Base-by-base conservation (phyloP, 1,140 invertebrate genomes). In the Lucilia sericata region DNA sequence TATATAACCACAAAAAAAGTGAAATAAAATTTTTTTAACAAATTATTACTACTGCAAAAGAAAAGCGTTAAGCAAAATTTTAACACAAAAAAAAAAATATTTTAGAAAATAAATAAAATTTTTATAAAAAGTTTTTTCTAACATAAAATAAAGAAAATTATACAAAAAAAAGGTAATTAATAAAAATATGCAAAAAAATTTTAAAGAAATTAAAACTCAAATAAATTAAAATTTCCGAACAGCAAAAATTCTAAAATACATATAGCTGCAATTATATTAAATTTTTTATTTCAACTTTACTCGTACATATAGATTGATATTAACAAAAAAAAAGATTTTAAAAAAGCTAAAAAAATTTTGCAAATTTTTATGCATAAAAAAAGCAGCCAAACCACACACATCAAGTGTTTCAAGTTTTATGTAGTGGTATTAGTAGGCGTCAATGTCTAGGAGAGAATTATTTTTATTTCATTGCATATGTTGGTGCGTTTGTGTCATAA, bases 331-430 rank as follows among this genome's bases (percentile, higher is more conserved):
- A 70, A 10, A 76, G 5, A 80, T 80, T 51, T 51, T 7, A n/a
- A 74, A 76, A 76, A 76, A 76, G 25, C 42, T 19, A 49, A 14
- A 47, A 21, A 80, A n/a, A 10, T 36, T 75, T 49, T 80, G 76
- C 76, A 80, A 80, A 80, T 80, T 80, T 80, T 80, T 80, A 80
- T 80, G 76, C 76, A 80, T 80, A 80, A 80, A 80, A 78, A 47
- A 80, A 80, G 17, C 76, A 12, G 21, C 42, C 76, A 80, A 70
- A 80, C 76, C 76, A 80, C 47, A 76, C 74, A 76, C 42, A 80
- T 80, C 76, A 80, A 80, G 76, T 80, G 76, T 80, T 80, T 80
- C 42, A 42, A n/a, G 13, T 49, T 78, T n/a, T 51, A 13, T 80
- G 47, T 80, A 21, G 19, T 49, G 47, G 76, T 80, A 49, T 80